Evolutionary conservation across 2,113 vertebrate genomes (phyloP).

Genomic region (Hoplias malabaricus): DNA sequence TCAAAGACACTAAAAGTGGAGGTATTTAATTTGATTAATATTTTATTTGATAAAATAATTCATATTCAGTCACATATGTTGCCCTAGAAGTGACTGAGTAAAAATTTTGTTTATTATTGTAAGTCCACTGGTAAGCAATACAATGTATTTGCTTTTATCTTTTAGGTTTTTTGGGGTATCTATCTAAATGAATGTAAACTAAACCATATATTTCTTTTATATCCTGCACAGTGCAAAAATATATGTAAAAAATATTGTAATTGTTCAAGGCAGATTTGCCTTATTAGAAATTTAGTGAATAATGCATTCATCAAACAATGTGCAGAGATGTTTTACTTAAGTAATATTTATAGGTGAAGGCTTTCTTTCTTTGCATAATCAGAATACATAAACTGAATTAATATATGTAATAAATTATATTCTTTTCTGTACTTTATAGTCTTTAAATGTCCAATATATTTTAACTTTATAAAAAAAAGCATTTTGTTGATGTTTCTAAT

Average conservation of each 20-base stretch:
- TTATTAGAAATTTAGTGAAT: conserved; percentile 52
- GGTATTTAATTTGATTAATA: conserved; percentile 19
- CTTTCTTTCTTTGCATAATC: not conserved
- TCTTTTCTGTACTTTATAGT: not conserved
- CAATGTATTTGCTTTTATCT: no score
- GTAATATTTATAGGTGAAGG: conserved; percentile 55
- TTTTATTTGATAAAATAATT: not conserved
- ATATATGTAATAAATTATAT: no score
- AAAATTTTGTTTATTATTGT: not conserved
- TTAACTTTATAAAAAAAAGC: conserved; percentile 45
- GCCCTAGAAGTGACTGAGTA: not conserved
- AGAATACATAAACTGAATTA: no score
- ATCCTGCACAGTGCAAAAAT: no score
- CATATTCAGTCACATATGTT: not conserved
- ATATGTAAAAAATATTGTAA: no score
- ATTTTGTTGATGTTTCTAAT: not conserved
- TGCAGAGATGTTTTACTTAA: conserved; percentile 48
- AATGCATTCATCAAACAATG: conserved; percentile 52
- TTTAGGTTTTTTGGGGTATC: no score
- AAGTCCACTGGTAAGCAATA: no score
- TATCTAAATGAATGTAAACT: not conserved
- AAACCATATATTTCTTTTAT: not conserved
- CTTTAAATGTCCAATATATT: not conserved
- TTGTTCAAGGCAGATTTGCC: conserved; percentile 51
- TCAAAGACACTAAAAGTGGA: conserved; percentile 64